Conservation (phyloP, 2,888 invertebrate genomes). For the Pocota personata region DNA sequence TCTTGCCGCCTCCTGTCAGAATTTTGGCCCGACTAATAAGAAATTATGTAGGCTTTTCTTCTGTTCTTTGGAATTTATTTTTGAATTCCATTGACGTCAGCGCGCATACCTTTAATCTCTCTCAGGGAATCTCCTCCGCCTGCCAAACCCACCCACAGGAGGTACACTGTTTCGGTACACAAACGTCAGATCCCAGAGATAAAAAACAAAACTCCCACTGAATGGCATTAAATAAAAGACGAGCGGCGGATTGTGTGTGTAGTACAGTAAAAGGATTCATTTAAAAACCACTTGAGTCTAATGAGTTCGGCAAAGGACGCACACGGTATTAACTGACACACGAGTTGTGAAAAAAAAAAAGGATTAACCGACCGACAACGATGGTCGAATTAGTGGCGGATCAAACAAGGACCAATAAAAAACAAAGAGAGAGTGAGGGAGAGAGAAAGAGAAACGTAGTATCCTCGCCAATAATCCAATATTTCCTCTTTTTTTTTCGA, state of each 20-base stretch:
- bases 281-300: constrained; percentile 49
- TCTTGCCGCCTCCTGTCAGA: neutral
- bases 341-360: constrained; percentile 5
- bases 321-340: constrained; percentile 34
- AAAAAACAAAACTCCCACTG: neutral
- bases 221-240: constrained; percentile 1
- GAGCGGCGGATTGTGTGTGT: neutral
- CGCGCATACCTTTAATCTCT: neutral
- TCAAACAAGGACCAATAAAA: constrained; percentile 55
- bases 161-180: neutral
- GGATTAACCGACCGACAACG: constrained; percentile 55
- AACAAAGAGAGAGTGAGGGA: neutral
- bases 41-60: constrained; percentile 1
- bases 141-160: neutral
- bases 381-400: constrained; percentile 60
- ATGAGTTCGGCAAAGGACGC: constrained; percentile 26
- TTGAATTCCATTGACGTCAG: constrained; percentile 9
- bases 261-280: constrained; percentile 25
- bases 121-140: neutral
- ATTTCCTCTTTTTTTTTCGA: neutral
- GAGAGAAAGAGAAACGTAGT: neutral
- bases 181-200: neutral
- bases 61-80: neutral
- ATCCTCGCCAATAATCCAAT: constrained; percentile 38
- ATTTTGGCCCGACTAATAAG: neutral